Base-by-base conservation (phyloP, 37 sponge, comb jelly and placozoan species). In the Petrosia ficiformis region DNA sequence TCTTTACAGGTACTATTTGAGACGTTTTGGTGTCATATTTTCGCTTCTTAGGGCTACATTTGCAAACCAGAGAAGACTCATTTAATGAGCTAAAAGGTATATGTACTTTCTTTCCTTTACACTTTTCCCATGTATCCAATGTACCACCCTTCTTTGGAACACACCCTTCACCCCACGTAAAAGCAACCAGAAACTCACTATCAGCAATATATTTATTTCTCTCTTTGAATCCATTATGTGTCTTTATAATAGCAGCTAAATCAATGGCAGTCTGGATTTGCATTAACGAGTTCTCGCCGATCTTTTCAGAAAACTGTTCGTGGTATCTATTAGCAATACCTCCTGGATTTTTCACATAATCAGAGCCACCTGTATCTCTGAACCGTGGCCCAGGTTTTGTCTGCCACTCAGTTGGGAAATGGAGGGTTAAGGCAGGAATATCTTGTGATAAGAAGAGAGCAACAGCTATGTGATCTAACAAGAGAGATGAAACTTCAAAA, bases 381-480 rank as follows among this genome's bases (percentile, higher is more conserved):
- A 29, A 73, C 48, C 63, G 42, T 29, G 37, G 43, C 3, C 14
- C 78, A 29, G 5, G 11, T 8, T 6, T 44, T 38, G 65, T 28
- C 31, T 14, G 28, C 2, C 38, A 36, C 30, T 28, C 16, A 24
- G 74, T 56, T 16, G 81, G 81, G 21, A 81, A n/a, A 35, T 81
- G 81, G 4, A 81, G 74, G 21, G 73, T 81, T 38, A 81, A 29
- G 16, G 48, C 25, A 34, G 25, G 22, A 29, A 73, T 48, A 3
- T 81, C 68, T 38, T 43, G 64, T 25, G 32, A 33, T 0, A 64
- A 36, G 65, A 35, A 81, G 8, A 81, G 65, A 21, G 48, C 29
- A 26, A 81, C 81, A 4, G 81, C 81, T 61, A 81, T 34, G 61
- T 81, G 81, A 73, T 81, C 81, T 81, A 10, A n/a, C 6, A 70